phyloP scores from a whole-genome alignment of 2,113 vertebrate genomes.

The Ciconia boyciana region DNA sequence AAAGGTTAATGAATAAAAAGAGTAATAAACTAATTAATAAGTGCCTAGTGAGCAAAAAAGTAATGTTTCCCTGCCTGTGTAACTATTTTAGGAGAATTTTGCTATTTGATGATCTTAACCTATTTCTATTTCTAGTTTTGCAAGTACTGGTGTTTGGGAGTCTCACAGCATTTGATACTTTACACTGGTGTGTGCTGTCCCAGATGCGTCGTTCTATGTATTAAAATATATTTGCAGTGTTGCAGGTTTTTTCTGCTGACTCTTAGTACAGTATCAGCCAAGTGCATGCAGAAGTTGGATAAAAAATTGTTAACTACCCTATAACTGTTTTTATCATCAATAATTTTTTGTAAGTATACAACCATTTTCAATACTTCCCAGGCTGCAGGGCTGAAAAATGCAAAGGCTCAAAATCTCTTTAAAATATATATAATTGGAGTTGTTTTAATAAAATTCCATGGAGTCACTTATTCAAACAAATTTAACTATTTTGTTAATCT shows the following conservation, averaged over 20 bases:
- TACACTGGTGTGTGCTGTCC: slow-evolving; percentile 20
- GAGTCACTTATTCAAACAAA: not conserved
- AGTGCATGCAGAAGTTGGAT: not conserved
- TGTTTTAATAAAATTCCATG: not conserved
- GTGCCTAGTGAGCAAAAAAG: slow-evolving; percentile 21
- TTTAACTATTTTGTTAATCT: not conserved
- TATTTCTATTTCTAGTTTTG: slow-evolving; percentile 66
- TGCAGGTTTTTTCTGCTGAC: slow-evolving; percentile 49
- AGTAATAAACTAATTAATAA: slow-evolving; percentile 13
- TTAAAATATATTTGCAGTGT: slow-evolving; percentile 50
- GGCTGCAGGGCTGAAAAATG: not conserved
- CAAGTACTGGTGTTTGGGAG: slow-evolving; percentile 55
- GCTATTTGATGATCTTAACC: slow-evolving; percentile 42
- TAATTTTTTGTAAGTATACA: not conserved
- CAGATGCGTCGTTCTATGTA: slow-evolving; percentile 43
- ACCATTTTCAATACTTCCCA: not conserved
- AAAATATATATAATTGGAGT: too few species aligned
- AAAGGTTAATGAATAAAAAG: slow-evolving; percentile 6
- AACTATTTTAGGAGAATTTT: slow-evolving; percentile 46
- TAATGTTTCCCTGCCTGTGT: not conserved
- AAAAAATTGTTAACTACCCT: not conserved
- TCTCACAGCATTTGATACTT: slow-evolving; percentile 24
- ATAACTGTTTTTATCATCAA: not conserved
- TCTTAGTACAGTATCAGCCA: not conserved
- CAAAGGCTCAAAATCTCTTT: not conserved